These are phyloP conservation scores for Pterocles gutturalis DNA, from an alignment of 2,113 vertebrate genomes.

Conservation along the genomic window DNA sequence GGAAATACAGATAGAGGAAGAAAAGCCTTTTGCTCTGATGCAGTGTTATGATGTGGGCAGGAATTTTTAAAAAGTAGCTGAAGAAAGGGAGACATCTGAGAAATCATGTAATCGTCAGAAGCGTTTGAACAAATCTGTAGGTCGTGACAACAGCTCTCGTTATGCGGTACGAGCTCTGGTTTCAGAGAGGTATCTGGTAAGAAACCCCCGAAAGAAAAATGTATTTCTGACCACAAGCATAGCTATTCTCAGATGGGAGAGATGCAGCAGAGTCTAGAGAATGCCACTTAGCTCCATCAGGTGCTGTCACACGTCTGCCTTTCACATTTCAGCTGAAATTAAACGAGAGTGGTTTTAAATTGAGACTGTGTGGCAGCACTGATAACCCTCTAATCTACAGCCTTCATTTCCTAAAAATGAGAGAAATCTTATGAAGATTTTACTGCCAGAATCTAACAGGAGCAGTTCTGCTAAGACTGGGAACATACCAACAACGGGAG, in stretches of 20 bases:
- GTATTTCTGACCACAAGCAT: background rate
- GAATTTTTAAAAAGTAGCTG: background rate
- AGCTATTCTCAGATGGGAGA: background rate
- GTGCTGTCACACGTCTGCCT: background rate
- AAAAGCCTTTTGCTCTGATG: background rate
- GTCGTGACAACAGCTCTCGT: background rate
- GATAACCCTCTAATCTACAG: background rate
- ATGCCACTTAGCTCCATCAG: background rate
- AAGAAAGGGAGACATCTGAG: background rate
- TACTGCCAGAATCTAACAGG: background rate
- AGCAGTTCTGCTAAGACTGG: background rate
- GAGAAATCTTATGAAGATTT: background rate
- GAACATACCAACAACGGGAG: background rate
- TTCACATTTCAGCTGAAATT: background rate
- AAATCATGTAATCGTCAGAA: background rate
- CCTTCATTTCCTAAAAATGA: background rate
- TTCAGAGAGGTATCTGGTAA: background rate
- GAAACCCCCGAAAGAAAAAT: background rate
- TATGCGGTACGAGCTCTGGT: background rate
- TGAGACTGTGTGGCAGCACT: background rate
- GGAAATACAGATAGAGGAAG: background rate
- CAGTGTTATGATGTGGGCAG: background rate
- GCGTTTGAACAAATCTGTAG: background rate
- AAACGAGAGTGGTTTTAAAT: background rate
- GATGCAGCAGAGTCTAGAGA: background rate